Evolutionary conservation across 2,888 invertebrate species (phyloP).

Genomic region (Lycia hirtaria): DNA sequence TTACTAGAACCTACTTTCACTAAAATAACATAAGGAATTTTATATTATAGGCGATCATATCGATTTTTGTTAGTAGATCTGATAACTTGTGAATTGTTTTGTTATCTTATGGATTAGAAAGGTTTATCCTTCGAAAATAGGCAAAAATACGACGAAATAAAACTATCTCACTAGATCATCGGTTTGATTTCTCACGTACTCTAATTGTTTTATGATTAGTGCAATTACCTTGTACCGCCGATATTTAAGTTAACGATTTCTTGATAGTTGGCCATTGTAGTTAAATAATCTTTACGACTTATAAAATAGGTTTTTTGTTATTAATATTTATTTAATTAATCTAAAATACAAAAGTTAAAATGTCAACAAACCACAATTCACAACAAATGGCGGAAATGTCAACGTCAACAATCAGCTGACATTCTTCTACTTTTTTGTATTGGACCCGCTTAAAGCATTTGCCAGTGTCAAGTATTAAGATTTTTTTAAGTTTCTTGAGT

Average conservation of each 20-base stretch:
- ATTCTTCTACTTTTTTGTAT: too few species aligned
- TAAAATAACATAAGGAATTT: background rate
- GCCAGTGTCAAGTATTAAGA: too few species aligned
- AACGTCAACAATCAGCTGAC: slow-evolving; percentile 30
- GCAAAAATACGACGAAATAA: background rate
- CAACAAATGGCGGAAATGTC: slow-evolving; percentile 34
- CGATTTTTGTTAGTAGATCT: too few species aligned
- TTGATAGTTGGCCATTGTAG: slow-evolving; percentile 77
- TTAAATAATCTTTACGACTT: background rate
- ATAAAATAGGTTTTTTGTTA: slow-evolving; percentile 10
- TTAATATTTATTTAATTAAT: slow-evolving; percentile 18
- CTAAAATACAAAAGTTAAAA: slow-evolving; percentile 33
- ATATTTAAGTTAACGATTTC: slow-evolving; percentile 97
- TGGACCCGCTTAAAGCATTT: too few species aligned
- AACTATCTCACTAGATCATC: background rate
- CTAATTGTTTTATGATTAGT: slow-evolving; percentile 8
- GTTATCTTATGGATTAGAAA: background rate
- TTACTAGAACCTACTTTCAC: slow-evolving; percentile 1
- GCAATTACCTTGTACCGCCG: slow-evolving; percentile 94
- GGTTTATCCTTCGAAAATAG: background rate
- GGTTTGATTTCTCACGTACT: slow-evolving; percentile 3
- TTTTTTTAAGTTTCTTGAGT: too few species aligned
- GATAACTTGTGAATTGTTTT: too few species aligned
- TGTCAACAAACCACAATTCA: slow-evolving; percentile 53
- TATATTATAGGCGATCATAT: background rate